Conservation (phyloP, 1,140 invertebrate genomes). For the Neelides sp. region DNA sequence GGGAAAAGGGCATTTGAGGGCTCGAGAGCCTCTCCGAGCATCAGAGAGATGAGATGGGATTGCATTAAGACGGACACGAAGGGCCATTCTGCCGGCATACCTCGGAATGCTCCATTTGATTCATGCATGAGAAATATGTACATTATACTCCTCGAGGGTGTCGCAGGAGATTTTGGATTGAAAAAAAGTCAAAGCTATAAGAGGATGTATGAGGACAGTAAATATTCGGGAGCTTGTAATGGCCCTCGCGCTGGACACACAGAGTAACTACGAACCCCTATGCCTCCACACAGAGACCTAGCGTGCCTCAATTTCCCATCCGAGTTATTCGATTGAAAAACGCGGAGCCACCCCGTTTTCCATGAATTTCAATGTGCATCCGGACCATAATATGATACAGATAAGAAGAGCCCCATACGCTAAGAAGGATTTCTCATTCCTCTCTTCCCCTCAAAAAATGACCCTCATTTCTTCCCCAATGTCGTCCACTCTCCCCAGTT, state of each 20-base stretch:
- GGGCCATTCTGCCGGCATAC: slow-evolving; percentile 1
- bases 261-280: too few relatives aligned
- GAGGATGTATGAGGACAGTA: slow-evolving; percentile 5
- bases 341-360: slow-evolving; percentile 18
- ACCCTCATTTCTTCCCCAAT: too few relatives aligned
- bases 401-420: slow-evolving; percentile 23
- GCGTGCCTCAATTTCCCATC: slow-evolving; percentile 14
- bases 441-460: too few relatives aligned
- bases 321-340: slow-evolving; percentile 26
- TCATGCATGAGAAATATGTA: slow-evolving; percentile 24
- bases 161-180: slow-evolving; percentile 13
- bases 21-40: slow-evolving; percentile 20
- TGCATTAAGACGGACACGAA: slow-evolving; percentile 15
- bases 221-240: slow-evolving; percentile 11
- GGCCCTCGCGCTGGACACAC: not conserved
- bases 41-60: slow-evolving; percentile 16
- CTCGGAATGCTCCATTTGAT: slow-evolving; percentile 24
- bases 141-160: slow-evolving; percentile 5
- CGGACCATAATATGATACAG: slow-evolving; percentile 22
- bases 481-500: too few relatives aligned
- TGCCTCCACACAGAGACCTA: too few relatives aligned
- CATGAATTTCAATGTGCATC: slow-evolving; percentile 28
- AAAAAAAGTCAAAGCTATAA: too few relatives aligned
- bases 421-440: not conserved
- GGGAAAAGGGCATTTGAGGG: slow-evolving; percentile 22